Percentiles rank a stretch among this genome's conserved stretches.
Evolutionary conservation across 1,140 invertebrate genomes (phyloP).

Genomic region (Branchinecta lynchi): DNA sequence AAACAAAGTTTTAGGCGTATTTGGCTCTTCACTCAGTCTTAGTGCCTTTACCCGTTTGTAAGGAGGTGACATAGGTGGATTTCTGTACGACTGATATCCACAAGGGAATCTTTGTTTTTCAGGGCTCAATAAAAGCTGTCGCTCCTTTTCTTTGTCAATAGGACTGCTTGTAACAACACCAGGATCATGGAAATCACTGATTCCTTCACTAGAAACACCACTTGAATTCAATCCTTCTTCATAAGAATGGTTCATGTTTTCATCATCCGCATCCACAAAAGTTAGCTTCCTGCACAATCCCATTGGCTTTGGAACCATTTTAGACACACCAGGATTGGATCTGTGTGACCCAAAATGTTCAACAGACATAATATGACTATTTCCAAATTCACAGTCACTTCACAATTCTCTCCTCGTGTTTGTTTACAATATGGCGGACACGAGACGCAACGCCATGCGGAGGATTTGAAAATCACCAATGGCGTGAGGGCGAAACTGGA

Average conservation of each 20-base stretch:
- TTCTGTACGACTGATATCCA: not conserved
- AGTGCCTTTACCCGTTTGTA: not conserved
- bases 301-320: constrained; percentile 1
- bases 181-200: not conserved
- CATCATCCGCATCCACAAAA: not conserved
- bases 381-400: not conserved
- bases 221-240: constrained; percentile 11
- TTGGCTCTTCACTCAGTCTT: not conserved
- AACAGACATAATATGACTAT: not conserved
- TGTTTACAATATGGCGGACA: no score
- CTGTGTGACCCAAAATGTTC: not conserved
- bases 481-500: no score
- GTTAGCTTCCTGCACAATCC: not conserved
- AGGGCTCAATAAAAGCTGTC: not conserved
- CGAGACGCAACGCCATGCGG: no score
- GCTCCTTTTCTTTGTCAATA: constrained; percentile 9
- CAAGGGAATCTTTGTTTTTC: not conserved
- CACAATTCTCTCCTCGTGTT: no score
- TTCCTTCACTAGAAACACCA: not conserved
- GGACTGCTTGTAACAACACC: constrained; percentile 1
- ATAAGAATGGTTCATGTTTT: constrained; percentile 11
- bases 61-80: not conserved
- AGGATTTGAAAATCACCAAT: no score
- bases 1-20: not conserved
- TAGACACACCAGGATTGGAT: not conserved